Evolutionary conservation across 2,888 invertebrate species (phyloP), one percentile per base, ranked within the genome.

Genomic region (Melolontha melolontha): DNA sequence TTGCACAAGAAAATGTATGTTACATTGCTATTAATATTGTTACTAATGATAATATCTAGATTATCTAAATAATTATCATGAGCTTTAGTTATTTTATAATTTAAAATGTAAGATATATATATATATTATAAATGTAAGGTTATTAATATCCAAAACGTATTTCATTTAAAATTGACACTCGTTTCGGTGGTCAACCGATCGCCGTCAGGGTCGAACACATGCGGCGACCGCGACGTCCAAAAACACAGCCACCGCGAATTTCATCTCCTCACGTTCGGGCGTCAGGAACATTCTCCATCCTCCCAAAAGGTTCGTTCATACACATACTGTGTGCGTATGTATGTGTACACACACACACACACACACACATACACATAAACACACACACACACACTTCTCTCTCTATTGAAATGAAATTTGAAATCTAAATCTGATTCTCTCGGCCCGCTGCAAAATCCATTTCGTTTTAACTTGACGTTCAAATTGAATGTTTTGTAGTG

Each of bases 401-500:
- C 59, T 75, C 77, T 73, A 77, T 78, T 75, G 78, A 78, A 78
- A 79, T 77, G 77, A 83, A 82, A 82, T 82, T 81, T 81, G 79
- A 83, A 83, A 83, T 83, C 83, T 79, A 82, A 82, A 83, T 82
- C 82, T 82, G 81, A 82, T 82, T 83, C 82, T 83, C 81, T 81
- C 81, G 82, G 79, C 82, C 80, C 80, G 82, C 82, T 83, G 83
- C 83, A 85, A 86, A 86, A 86, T 86, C 86, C 85, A 86, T 87
- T 86, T 86, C 85, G 84, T 84, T 86, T 85, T 85, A 85, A 86
- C 84, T 86, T 85, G 84, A 85, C 85, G 85, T 84, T 85, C 84
- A 86, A 86, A 86, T 86, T 85, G 86, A 86, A 86, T 85, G 86
- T 85, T 86, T 86, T 85, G 86, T 85, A 85, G 85, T 83, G 82